phyloP scores from a whole-genome alignment of 2,113 vertebrate species.

The Triplophysa tibetana region DNA sequence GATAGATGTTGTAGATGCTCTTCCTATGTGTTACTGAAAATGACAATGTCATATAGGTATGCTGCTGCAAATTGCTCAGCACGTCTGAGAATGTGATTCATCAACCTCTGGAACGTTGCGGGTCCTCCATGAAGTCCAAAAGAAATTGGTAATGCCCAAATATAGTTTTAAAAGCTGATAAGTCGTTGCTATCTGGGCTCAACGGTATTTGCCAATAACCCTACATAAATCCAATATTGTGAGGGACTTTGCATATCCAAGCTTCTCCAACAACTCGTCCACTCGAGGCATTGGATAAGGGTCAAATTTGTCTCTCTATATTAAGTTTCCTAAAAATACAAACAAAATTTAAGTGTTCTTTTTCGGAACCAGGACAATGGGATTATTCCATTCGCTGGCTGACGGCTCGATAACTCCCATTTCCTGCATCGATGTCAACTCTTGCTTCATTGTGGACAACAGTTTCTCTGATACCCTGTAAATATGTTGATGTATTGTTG shows the following conservation, averaged over 20 bases:
- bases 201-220: constrained; percentile 15
- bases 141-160: constrained; percentile 14
- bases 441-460: too few species aligned
- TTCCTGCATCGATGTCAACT: too few species aligned
- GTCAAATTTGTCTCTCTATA: constrained; percentile 4
- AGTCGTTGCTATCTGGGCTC: too few species aligned
- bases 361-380: background rate
- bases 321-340: background rate
- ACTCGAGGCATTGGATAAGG: background rate
- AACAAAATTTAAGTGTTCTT: background rate
- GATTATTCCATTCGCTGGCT: too few species aligned
- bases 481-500: background rate
- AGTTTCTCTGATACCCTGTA: background rate
- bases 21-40: background rate
- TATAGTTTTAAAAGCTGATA: background rate
- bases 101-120: constrained; percentile 37
- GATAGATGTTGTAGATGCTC: too few species aligned
- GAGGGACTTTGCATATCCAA: too few species aligned
- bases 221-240: too few species aligned
- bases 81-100: background rate
- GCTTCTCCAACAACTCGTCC: too few species aligned
- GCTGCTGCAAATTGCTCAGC: background rate
- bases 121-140: too few species aligned
- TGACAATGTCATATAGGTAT: background rate
- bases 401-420: too few species aligned